Evolutionary conservation across 2,888 invertebrate species (phyloP).

Genomic region (Cephus spinipes): DNA sequence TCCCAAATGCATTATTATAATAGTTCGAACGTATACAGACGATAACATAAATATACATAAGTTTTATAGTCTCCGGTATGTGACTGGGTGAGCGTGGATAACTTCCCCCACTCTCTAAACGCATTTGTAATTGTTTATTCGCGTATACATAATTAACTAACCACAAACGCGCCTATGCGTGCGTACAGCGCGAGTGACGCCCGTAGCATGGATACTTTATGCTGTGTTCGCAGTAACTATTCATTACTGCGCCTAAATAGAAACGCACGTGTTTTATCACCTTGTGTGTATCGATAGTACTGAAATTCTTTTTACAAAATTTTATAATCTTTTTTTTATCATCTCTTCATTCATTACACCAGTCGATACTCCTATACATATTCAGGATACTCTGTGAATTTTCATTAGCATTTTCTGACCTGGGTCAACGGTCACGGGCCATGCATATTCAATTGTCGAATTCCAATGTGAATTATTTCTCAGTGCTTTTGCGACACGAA

Average conservation of each 20-base stretch:
- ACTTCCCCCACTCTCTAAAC: conserved; percentile 25
- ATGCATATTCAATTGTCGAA: conserved; percentile 17
- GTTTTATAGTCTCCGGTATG: conserved; percentile 20
- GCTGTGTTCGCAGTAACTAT: too few relatives aligned
- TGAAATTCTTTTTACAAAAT: too few relatives aligned
- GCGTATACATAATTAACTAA: conserved; percentile 52
- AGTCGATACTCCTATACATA: too few relatives aligned
- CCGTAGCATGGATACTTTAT: neutral
- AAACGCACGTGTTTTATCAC: too few relatives aligned
- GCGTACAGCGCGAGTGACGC: conserved; percentile 7
- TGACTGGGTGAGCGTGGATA: conserved; percentile 36
- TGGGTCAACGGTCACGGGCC: conserved; percentile 27
- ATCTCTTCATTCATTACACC: too few relatives aligned
- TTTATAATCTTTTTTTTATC: too few relatives aligned
- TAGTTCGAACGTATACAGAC: conserved; percentile 3
- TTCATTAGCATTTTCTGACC: conserved; percentile 32
- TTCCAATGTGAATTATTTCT: neutral
- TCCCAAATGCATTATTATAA: too few relatives aligned
- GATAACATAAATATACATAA: conserved; percentile 27
- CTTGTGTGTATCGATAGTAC: too few relatives aligned
- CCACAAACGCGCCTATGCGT: conserved; percentile 14
- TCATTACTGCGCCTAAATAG: too few relatives aligned
- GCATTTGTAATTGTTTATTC: conserved; percentile 31
- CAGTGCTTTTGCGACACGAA: too few relatives aligned
- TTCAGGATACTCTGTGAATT: conserved; percentile 6